Evolutionary conservation across 2,113 vertebrate species (phyloP), one percentile per base, ranked within the genome.

Genomic region (Gobius niger): DNA sequence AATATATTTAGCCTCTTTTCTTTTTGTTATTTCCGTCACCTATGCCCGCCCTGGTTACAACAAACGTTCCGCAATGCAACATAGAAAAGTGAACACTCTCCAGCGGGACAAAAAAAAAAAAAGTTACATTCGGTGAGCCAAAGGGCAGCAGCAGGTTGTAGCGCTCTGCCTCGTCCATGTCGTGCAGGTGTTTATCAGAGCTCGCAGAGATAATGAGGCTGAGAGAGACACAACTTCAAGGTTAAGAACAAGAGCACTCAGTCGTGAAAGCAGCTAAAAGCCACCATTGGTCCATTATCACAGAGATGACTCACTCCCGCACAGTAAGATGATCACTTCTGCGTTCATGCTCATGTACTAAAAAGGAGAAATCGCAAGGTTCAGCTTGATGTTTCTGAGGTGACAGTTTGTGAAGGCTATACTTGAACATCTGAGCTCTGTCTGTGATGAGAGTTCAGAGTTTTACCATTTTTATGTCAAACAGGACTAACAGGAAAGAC

Each of bases 161-260:
- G 47, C 34, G 40, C 56, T 81, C 42, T 46, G 49, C 69, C 59
- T 60, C 47, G 53, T 60, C 47, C 56, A 50, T 71, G 64, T 68
- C 7, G 52, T 82, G 77, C 77, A 79, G 65, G 66, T 81, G 77
- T 83, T 77, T 88, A 44, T 69, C 18, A 60, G 68, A 76, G 41
- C 60, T 54, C 52, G 57, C 44, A 9, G 44, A 72, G 56, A 82
- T 77, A 79, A 77, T 77, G 76, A 47, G 52, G 65, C 54, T 51
- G 72, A 77, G 80, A 69, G 54, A 70, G 49, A 53, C 24, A 50
- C 59, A 61, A 57, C 44, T 7, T 41, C 9, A 70, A 74, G 68
- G 73, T 68, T 68, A 70, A 82, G 65, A 82, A 82, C 62, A 78
- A 75, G 40, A 67, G 56, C 59, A 67, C 47, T 80, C 57, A 60